Conservation (phyloP, 92 coral and sea anemone genomes). For the Bergia puertoricense region DNA sequence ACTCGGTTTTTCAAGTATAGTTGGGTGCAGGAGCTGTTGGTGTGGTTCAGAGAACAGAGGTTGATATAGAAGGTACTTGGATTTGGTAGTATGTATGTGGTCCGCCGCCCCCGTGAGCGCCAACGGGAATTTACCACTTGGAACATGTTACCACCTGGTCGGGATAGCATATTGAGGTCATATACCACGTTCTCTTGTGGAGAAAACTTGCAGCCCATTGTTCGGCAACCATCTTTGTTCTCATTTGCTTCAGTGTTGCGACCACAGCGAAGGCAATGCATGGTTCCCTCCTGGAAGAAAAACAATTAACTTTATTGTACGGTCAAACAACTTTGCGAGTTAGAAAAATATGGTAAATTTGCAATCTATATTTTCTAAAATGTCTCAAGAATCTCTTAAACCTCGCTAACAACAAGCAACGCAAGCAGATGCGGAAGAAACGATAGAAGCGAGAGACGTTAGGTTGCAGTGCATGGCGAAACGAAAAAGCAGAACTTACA, state of each 20-base stretch:
- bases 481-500: no score
- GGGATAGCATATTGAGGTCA: constrained; percentile 70
- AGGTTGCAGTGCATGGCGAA: no score
- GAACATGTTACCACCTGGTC: constrained; percentile 74
- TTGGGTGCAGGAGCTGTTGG: constrained; percentile 67
- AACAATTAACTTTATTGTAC: neutral
- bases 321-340: neutral
- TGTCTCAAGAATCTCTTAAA: no score
- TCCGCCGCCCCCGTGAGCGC: constrained; percentile 2
- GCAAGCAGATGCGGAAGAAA: no score
- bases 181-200: constrained; percentile 55
- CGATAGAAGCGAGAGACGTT: no score
- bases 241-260: constrained; percentile 51
- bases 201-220: constrained; percentile 52
- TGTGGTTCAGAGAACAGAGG: constrained; percentile 74
- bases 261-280: constrained; percentile 70
- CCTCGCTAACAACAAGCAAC: no score
- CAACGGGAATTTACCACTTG: constrained; percentile 27
- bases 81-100: constrained; percentile 29
- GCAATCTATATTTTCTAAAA: neutral
- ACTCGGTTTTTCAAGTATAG: neutral
- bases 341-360: neutral
- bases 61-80: constrained; percentile 49
- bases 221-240: constrained; percentile 63
- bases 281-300: constrained; percentile 62